phyloP scores from a whole-genome alignment of 2,797 vertebrate genomes.

The Melanotaenia nigrans region DNA sequence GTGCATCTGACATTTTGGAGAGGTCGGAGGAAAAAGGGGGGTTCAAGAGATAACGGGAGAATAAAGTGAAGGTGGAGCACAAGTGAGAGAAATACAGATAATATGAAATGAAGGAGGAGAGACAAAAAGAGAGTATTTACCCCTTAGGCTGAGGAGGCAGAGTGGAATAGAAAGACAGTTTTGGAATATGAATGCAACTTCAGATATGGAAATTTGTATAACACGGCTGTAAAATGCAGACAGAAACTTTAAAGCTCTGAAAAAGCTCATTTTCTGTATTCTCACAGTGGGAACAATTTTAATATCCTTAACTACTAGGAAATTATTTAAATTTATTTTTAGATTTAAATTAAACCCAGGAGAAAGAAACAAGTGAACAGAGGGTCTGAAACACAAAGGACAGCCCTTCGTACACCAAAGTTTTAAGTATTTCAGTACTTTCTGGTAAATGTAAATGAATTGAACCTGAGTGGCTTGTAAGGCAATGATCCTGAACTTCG shows the following conservation, averaged over 20 bases:
- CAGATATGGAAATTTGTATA: background rate
- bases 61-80: constrained; percentile 20
- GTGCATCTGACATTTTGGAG: constrained; percentile 35
- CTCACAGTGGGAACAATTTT: background rate
- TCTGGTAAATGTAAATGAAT: constrained; percentile 10
- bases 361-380: background rate
- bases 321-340: too few species aligned
- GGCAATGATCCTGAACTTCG: background rate
- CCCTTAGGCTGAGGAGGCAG: constrained; percentile 20
- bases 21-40: constrained; percentile 13
- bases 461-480: background rate
- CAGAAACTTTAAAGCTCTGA: background rate
- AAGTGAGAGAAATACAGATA: constrained; percentile 35
- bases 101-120: constrained; percentile 11
- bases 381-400: background rate
- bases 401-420: background rate
- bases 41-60: constrained; percentile 12
- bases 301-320: too few species aligned
- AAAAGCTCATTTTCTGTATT: background rate
- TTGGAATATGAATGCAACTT: constrained; percentile 2
- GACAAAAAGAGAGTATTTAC: constrained; percentile 18
- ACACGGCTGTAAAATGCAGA: background rate
- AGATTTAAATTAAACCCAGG: background rate
- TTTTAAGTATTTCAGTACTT: background rate
- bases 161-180: background rate